Evolutionary conservation across 2,888 invertebrate species (phyloP), one percentile per base, ranked within the genome.

Genomic region (Euclidia mi): DNA sequence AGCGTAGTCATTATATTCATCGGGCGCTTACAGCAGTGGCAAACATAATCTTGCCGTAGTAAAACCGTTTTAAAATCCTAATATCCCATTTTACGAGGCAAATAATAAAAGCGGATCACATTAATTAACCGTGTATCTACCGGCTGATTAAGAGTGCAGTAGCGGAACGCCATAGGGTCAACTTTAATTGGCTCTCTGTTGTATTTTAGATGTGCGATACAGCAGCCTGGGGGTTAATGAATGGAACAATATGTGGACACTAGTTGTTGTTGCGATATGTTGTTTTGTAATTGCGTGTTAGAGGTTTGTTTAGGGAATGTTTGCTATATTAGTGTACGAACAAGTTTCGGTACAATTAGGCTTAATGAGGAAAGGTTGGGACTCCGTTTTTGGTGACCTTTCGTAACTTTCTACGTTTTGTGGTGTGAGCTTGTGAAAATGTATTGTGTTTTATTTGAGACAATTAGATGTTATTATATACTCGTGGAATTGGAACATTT

Each of bases 91-190:
- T 80, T 79, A 81, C 77, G 74, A 77, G 76, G 75, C 79, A 83
- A 88, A 84, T 84, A 89, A 90, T 89, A 91, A 90, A 91, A 88
- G 85, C 79, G 85, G 87, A 89, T 88, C 87, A 88, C 90, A 91
- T 90, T 93, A 93, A 92, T 92, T 92, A 93, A 87, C 84, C 85
- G 84, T 91, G 88, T 92, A 92, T 92, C 93, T 89, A 81, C 71
- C 80, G 83, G 76, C 89, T 91, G 92, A 92, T 92, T 94, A 92
- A 94, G 90, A 92, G 92, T 91, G 88, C 91, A 91, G 85, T 85
- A 86, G 87, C 88, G 88, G 84, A 89, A 88, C 89, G 84, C 74
- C 80, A 82, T 80, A 77, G 86, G 92, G 91, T 92, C 91, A 91
- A 90, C 89, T 91, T 91, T 92, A 92, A 91, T 92, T 92, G 92